These are phyloP conservation scores for Trochalopteron elliotii DNA, from an alignment of 2,113 vertebrate species.

Conservation along the genomic window DNA sequence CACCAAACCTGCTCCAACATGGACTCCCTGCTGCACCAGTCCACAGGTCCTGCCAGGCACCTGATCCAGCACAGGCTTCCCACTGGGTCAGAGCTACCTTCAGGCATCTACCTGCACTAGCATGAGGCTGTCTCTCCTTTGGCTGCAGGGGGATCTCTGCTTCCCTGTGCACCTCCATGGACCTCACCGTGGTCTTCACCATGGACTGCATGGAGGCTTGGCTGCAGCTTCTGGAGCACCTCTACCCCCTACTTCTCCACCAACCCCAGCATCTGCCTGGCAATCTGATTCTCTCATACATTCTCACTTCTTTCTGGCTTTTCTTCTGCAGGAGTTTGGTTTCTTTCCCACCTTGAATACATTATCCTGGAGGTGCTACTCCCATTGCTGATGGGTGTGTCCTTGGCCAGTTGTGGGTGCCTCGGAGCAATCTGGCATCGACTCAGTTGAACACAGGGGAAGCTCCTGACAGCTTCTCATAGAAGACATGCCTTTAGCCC, in stretches of 20 bases:
- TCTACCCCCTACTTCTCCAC: background rate
- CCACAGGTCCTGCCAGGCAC: background rate
- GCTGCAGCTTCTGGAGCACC: background rate
- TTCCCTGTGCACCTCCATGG: background rate
- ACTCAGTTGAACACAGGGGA: background rate
- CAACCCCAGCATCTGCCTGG: background rate
- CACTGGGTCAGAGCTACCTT: background rate
- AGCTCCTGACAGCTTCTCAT: background rate
- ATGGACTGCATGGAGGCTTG: background rate
- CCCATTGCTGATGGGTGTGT: too few relatives aligned
- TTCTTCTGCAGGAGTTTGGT: background rate
- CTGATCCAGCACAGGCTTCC: background rate
- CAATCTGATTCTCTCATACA: background rate
- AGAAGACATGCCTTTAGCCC: fast-evolving
- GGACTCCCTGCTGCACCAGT: background rate
- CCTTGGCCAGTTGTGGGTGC: fast-evolving
- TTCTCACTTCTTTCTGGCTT: background rate
- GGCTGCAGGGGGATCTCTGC: background rate
- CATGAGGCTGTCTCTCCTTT: fast-evolving
- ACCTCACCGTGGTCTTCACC: background rate
- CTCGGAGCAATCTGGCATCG: background rate
- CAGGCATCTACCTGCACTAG: background rate
- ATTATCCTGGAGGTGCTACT: background rate
- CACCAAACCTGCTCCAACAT: background rate
- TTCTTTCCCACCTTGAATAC: background rate